phyloP scores from a whole-genome alignment of 2,113 vertebrate species.

The Sula dactylatra region DNA sequence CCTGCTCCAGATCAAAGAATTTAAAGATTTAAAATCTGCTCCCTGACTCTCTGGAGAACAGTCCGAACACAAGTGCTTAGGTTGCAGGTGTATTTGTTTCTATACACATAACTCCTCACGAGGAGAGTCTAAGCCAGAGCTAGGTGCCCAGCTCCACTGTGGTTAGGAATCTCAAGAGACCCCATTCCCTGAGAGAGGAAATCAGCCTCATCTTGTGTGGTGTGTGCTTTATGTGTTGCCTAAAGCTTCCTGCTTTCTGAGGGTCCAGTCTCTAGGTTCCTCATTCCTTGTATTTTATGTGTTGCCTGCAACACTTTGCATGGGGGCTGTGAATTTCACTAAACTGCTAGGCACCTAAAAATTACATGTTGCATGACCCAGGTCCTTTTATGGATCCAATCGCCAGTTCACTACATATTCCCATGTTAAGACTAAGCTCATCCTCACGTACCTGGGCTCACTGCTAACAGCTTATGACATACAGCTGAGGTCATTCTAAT shows the following conservation, averaged over 20 bases:
- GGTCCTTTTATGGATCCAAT: neutral
- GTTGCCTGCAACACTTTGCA: accelerated
- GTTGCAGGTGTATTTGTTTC: neutral
- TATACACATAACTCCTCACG: accelerated
- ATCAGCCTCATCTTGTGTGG: neutral
- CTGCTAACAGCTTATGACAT: conserved; percentile 36
- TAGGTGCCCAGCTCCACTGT: neutral
- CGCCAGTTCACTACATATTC: neutral
- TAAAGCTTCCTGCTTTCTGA: neutral
- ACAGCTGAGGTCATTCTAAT: conserved; percentile 49
- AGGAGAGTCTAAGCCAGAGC: neutral
- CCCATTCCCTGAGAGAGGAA: neutral
- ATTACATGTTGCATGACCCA: neutral
- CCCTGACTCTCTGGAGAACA: neutral
- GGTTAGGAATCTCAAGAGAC: neutral
- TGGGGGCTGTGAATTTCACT: neutral
- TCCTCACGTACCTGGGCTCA: neutral
- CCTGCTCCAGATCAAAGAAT: neutral
- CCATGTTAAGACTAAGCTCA: neutral
- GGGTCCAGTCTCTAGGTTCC: neutral
- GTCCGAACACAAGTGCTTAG: neutral
- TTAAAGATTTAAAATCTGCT: neutral
- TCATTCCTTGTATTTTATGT: neutral
- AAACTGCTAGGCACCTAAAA: conserved; percentile 6
- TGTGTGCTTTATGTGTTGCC: neutral